Base-by-base conservation (phyloP, 2,888 invertebrate species). In the Dascillus cervinus region DNA sequence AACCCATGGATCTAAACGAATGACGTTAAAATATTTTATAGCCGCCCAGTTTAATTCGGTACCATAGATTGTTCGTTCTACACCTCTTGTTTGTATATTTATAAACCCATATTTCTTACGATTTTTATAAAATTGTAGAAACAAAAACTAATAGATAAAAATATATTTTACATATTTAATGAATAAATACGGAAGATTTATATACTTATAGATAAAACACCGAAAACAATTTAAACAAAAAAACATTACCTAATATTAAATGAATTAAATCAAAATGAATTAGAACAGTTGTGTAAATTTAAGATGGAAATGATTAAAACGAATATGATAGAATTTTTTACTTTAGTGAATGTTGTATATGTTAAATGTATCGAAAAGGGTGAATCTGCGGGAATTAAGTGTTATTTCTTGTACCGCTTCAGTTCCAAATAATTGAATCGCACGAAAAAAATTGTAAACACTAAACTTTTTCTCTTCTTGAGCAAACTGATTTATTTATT, bases 21-120 rank as follows among this genome's bases (percentile, higher is more conserved):
- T 22, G 9, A 14, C 21, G 12, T 9, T 14, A 29, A 30, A 27
- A 32, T 32, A 39, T n/a, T n/a, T n/a, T n/a, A n/a, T n/a, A n/a
- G n/a, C 39, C 39, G 39, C 39, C 39, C 39, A 32, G 4, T 17
- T 17, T 8, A 17, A 17, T 17, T 4, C 17, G 11, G 29, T 28
- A 27, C 28, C 6, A 23, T 32, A 26, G 19, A 20, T 13, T 26
- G 43, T 50, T 49, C 47, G 47, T 50, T 50, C 44, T 41, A 46
- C 49, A 49, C 50, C 49, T 49, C 42, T 34, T 41, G 43, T 50
- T 50, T 52, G 39, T 47, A 49, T 43, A 38, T 52, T 51, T 52
- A 46, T 50, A 52, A n/a, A n/a, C n/a, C 49, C 46, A 43, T 39
- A 35, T 49, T 49, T 49, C 42, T 32, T 49, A 47, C n/a, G 47